phyloP scores from a whole-genome alignment of 2,797 vertebrate genomes.

The Acridotheres tristis region DNA sequence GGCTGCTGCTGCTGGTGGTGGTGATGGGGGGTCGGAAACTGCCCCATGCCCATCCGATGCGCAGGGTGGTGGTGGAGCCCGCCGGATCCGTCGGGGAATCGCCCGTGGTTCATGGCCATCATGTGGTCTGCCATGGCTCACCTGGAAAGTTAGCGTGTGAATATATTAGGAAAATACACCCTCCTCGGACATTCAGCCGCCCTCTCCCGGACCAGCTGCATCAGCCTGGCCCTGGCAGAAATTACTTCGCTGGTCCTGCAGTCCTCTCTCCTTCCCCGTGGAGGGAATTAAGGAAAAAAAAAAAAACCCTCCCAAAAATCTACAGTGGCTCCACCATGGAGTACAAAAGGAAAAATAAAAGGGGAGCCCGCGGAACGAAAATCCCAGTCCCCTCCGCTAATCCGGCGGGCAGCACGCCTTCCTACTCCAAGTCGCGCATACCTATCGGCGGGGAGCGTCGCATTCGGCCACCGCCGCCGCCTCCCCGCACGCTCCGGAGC shows the following conservation, averaged over 20 bases:
- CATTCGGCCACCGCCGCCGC: background rate
- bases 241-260: background rate
- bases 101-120: constrained; percentile 90
- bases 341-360: constrained; percentile 34
- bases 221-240: background rate
- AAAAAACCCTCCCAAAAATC: background rate
- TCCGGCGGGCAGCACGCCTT: background rate
- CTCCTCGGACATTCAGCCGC: constrained; percentile 4
- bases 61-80: constrained; percentile 86
- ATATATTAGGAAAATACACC: background rate
- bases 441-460: background rate
- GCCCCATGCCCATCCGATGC: constrained; percentile 85
- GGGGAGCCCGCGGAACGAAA: background rate
- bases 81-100: constrained; percentile 84
- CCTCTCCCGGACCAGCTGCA: background rate
- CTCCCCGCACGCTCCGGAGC: background rate
- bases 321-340: background rate
- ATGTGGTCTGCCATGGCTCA: constrained; percentile 87
- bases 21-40: constrained; percentile 82
- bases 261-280: background rate
- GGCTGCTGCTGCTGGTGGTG: constrained; percentile 82
- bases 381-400: background rate
- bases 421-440: constrained; percentile 7
- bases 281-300: too few relatives aligned
- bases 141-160: constrained; percentile 71